Evolutionary conservation across 2,113 vertebrate genomes (phyloP).

Genomic region (Plestiodon gilberti): DNA sequence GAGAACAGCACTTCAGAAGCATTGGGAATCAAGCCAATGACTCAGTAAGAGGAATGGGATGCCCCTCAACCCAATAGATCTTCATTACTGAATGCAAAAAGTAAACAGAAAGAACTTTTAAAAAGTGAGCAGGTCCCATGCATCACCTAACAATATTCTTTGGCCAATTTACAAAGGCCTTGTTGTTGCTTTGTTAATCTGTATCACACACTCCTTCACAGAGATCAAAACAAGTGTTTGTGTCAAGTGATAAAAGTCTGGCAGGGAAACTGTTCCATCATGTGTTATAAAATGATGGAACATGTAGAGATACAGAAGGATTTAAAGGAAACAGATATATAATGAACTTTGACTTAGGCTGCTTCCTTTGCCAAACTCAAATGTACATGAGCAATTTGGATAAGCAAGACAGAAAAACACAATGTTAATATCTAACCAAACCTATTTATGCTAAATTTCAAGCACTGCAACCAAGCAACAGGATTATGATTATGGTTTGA

Average conservation of each 20-base stretch:
- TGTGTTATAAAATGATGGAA: slow-evolving; percentile 34
- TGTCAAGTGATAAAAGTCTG: slow-evolving; percentile 38
- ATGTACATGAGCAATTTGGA: slow-evolving; percentile 33
- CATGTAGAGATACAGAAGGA: slow-evolving; percentile 38
- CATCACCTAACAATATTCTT: slow-evolving; percentile 4
- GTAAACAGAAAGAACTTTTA: slow-evolving; percentile 53
- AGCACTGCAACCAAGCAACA: slow-evolving; percentile 11
- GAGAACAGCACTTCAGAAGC: slow-evolving; percentile 69
- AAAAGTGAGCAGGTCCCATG: background rate
- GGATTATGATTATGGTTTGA: slow-evolving; percentile 7
- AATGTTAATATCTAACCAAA: slow-evolving; percentile 31
- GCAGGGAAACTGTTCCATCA: slow-evolving; percentile 32
- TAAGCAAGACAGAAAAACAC: slow-evolving; percentile 15
- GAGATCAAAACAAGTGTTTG: slow-evolving; percentile 45
- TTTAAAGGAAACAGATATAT: slow-evolving; percentile 65
- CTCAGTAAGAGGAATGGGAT: slow-evolving; percentile 67
- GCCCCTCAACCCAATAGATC: slow-evolving; percentile 59
- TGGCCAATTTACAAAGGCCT: background rate
- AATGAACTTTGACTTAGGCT: slow-evolving; percentile 52
- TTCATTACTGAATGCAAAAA: slow-evolving; percentile 54
- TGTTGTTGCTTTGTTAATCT: background rate
- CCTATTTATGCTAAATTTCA: slow-evolving; percentile 10
- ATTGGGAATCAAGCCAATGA: slow-evolving; percentile 69
- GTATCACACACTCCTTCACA: background rate
- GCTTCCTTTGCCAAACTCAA: slow-evolving; percentile 34